Conservation (phyloP, 2,888 invertebrate species). For the Dryobotodes eremita region DNA sequence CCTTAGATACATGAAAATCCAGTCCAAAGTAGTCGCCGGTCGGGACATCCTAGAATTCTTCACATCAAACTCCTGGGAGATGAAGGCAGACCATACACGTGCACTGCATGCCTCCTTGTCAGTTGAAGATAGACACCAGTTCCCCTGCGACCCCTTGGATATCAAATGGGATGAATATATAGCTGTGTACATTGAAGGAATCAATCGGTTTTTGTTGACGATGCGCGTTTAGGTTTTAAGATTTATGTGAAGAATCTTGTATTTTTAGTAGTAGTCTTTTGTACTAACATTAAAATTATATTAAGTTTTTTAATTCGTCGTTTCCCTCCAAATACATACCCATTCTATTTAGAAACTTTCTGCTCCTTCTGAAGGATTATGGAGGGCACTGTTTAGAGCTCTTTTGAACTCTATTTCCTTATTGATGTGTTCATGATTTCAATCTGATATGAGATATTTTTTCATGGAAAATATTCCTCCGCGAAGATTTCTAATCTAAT, state of each 20-base stretch:
- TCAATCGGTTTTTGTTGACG: constrained; percentile 22
- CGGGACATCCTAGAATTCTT: constrained; percentile 40
- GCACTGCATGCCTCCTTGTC: constrained; percentile 41
- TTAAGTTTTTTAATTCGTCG: too few species aligned
- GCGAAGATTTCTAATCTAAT: too few species aligned
- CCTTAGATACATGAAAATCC: constrained; percentile 52
- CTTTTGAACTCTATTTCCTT: too few species aligned
- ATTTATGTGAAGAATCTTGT: neutral
- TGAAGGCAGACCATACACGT: constrained; percentile 34
- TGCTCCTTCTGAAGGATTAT: too few species aligned
- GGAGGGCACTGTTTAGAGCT: too few species aligned
- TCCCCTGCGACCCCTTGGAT: constrained; percentile 46
- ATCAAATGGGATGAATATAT: constrained; percentile 52
- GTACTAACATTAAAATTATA: neutral
- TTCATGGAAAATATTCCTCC: too few species aligned
- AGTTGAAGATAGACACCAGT: constrained; percentile 27
- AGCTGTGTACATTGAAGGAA: constrained; percentile 18
- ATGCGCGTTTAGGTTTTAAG: constrained; percentile 1
- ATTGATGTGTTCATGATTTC: too few species aligned
- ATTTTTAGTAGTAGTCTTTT: too few species aligned
- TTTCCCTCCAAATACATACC: too few species aligned
- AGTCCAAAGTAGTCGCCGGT: constrained; percentile 24
- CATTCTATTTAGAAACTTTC: too few species aligned
- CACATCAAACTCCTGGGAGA: constrained; percentile 52
- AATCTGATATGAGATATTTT: too few species aligned